Evolutionary conservation across 2,888 invertebrate genomes (phyloP), one percentile per base, ranked within the genome.

Genomic region (Microctonus hyperodae): DNA sequence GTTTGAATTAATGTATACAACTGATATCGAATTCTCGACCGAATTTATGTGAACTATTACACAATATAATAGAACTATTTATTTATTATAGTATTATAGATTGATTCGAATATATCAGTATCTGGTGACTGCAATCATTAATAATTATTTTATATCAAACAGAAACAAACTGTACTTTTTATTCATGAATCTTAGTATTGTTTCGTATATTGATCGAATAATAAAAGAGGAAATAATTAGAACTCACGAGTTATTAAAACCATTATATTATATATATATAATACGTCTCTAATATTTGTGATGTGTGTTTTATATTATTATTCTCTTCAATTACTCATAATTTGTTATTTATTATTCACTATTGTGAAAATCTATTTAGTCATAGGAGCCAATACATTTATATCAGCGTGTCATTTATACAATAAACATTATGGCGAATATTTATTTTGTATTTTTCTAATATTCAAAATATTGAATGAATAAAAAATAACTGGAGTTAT

Each of bases 341-440:
- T 55, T 68, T 58, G 66, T 70, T 71, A 72, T 73, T 70, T 72
- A 71, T 71, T 73, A 68, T 60, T 65, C 65, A 33, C 63, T 58
- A 65, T 59, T 50, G 23, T 66, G 60, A 20, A 40, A 50, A 62
- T 61, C 28, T 67, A 71, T 73, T 74, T 71, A 74, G 51, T 75
- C 73, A 73, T 68, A 65, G 76, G n/a, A 69, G 76, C 73, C 77
- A 75, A 77, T 4, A 20, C 75, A 76, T 71, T 48, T 78, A 70
- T 78, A 76, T 72, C 75, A 72, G 77, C 77, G 73, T 72, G 74
- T 76, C 73, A 75, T 73, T 74, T 76, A 79, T 76, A 78, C 78
- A 69, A 64, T 51, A 64, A 55, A 60, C 58, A 37, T 35, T 62
- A 75, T 70, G 51, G 28, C 9, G 23, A 50, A 25, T 40, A 44